Conservation (phyloP, 2,888 invertebrate species). For the Agriopis marginaria region DNA sequence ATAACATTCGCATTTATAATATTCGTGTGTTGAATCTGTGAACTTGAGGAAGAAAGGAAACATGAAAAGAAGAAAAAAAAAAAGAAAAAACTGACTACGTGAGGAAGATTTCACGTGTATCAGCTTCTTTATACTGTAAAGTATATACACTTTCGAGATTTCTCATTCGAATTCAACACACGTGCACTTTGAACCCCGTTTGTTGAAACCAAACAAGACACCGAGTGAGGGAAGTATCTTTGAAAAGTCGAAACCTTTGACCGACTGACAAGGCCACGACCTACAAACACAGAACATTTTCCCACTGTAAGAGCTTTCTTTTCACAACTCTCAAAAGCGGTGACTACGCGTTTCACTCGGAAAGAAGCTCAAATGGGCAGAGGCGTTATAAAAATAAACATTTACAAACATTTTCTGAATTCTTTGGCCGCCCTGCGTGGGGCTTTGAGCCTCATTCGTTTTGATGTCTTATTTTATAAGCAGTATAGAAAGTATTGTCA, state of each 20-base stretch:
- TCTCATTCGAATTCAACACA: constrained; percentile 18
- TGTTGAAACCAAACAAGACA: constrained; percentile 21
- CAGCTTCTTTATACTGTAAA: not conserved
- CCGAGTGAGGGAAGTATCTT: constrained; percentile 33
- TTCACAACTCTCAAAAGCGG: constrained; percentile 67
- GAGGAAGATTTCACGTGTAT: not conserved
- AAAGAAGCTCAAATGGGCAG: constrained; percentile 51
- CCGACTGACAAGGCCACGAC: constrained; percentile 65
- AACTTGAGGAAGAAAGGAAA: too few relatives aligned
- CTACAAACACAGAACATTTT: constrained; percentile 58
- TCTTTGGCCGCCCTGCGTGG: constrained; percentile 41
- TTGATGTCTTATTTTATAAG: constrained; percentile 23
- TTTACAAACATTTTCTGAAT: constrained; percentile 59
- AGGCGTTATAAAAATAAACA: constrained; percentile 61
- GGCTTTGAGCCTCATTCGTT: constrained; percentile 36
- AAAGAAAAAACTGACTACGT: too few relatives aligned
- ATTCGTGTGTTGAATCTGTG: too few relatives aligned
- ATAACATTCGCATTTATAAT: too few relatives aligned
- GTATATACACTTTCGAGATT: constrained; percentile 1
- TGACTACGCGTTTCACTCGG: constrained; percentile 66
- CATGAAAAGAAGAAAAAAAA: too few relatives aligned
- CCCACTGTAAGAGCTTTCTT: constrained; percentile 65
- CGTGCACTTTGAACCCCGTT: constrained; percentile 13
- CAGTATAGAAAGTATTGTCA: constrained; percentile 3
- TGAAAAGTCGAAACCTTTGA: constrained; percentile 51